These are phyloP conservation scores for Amblyjoppa fuscipennis DNA, from an alignment of 2,888 invertebrate species.

Conservation along the genomic window DNA sequence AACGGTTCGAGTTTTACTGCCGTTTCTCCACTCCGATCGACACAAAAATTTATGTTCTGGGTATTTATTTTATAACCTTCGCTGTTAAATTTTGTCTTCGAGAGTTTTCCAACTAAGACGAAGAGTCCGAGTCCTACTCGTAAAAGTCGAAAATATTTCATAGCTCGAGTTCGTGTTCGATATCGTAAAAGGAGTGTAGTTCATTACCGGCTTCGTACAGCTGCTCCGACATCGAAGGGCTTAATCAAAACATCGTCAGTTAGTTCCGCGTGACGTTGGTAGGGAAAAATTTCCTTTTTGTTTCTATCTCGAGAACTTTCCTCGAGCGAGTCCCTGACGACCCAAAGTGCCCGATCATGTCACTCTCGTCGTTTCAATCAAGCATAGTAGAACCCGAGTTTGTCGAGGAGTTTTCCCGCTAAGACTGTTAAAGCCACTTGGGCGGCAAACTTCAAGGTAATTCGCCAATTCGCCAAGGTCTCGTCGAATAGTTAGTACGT, in stretches of 20 bases:
- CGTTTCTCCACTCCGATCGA: slow-evolving; percentile 73
- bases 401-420: slow-evolving; percentile 29
- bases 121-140: slow-evolving; percentile 14
- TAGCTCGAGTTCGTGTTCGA: neutral
- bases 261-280: neutral
- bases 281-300: neutral
- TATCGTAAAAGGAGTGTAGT: neutral
- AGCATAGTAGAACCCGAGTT: neutral
- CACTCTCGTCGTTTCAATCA: slow-evolving; percentile 42
- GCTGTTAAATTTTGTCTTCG: slow-evolving; percentile 77
- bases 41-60: slow-evolving; percentile 74
- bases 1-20: slow-evolving; percentile 67
- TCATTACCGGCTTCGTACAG: neutral
- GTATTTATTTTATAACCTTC: neutral
- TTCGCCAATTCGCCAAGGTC: slow-evolving; percentile 34
- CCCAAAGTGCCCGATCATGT: slow-evolving; percentile 39
- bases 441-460: slow-evolving; percentile 47
- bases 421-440: slow-evolving; percentile 28
- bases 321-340: slow-evolving; percentile 26
- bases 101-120: slow-evolving; percentile 66
- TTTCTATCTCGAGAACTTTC: slow-evolving; percentile 11
- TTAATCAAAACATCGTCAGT: slow-evolving; percentile 23
- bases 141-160: neutral
- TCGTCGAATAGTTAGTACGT: slow-evolving; percentile 32
- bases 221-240: neutral